Evolutionary conservation across 1,140 invertebrate species (phyloP).

Genomic region (Tetramorium parvispinum): DNA sequence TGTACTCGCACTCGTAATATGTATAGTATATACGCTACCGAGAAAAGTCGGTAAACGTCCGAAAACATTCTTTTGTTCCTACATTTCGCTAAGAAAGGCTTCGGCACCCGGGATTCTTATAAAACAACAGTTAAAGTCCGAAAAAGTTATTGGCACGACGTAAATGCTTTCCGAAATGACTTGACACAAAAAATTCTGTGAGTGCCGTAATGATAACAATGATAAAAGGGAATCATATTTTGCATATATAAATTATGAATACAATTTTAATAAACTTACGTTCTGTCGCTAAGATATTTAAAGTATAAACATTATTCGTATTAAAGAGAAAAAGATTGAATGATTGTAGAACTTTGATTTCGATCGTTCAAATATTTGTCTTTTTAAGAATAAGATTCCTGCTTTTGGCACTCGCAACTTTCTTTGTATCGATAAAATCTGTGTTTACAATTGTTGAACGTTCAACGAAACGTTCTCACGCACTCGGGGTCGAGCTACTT

Average conservation of each 20-base stretch:
- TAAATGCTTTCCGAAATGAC: slow-evolving; percentile 72
- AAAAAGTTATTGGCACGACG: slow-evolving; percentile 69
- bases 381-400: neutral
- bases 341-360: neutral
- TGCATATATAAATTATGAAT: neutral
- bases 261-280: neutral
- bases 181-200: slow-evolving; percentile 18
- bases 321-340: neutral
- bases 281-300: neutral
- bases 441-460: slow-evolving; percentile 9
- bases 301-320: neutral
- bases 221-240: neutral
- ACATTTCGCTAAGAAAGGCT: slow-evolving; percentile 44
- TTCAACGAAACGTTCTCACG: neutral
- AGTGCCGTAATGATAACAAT: neutral
- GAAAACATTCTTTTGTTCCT: slow-evolving; percentile 43
- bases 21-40: slow-evolving; percentile 25
- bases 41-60: slow-evolving; percentile 53
- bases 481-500: neutral
- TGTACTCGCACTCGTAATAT: slow-evolving; percentile 61
- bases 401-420: neutral
- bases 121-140: slow-evolving; percentile 63
- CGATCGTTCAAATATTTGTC: neutral
- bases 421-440: neutral
- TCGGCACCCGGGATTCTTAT: slow-evolving; percentile 40